These are phyloP conservation scores for Panagrolaimus sp. DNA, from an alignment of 1,140 invertebrate species.

Conservation along the genomic window DNA sequence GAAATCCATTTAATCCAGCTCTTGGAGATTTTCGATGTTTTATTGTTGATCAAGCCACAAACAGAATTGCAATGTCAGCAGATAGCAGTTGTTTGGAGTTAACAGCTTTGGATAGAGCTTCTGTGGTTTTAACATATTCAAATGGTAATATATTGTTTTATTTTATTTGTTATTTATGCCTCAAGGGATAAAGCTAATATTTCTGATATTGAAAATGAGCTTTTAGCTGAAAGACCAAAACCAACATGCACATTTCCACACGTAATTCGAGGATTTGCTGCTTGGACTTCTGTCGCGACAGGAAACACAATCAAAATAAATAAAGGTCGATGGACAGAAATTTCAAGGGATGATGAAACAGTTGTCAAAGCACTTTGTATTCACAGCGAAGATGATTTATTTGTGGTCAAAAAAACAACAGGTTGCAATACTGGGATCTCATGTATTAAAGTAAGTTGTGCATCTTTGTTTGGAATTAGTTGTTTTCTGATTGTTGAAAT, in stretches of 20 bases:
- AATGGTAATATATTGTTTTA: too few relatives aligned
- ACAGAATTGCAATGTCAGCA: conserved; percentile 1
- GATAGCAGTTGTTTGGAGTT: conserved; percentile 11
- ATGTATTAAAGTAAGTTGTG: background rate
- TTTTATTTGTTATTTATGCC: too few relatives aligned
- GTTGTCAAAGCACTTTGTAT: background rate
- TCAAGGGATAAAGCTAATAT: too few relatives aligned
- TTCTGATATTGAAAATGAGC: too few relatives aligned
- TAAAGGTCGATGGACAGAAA: background rate
- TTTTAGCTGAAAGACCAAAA: background rate
- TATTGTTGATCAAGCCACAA: background rate
- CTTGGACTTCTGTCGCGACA: background rate
- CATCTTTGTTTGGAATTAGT: too few relatives aligned
- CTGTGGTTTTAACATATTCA: conserved; percentile 2
- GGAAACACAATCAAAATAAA: background rate
- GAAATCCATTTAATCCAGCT: background rate
- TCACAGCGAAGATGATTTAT: background rate
- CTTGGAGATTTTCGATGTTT: conserved; percentile 8
- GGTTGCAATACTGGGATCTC: background rate
- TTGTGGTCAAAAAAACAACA: background rate
- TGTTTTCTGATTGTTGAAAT: too few relatives aligned
- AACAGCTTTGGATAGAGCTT: background rate
- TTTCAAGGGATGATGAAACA: background rate
- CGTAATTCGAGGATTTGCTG: background rate
- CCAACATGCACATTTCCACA: background rate